Evolutionary conservation across 2,888 invertebrate genomes (phyloP), one percentile per base, ranked within the genome.

Genomic region (Apamea crenata): DNA sequence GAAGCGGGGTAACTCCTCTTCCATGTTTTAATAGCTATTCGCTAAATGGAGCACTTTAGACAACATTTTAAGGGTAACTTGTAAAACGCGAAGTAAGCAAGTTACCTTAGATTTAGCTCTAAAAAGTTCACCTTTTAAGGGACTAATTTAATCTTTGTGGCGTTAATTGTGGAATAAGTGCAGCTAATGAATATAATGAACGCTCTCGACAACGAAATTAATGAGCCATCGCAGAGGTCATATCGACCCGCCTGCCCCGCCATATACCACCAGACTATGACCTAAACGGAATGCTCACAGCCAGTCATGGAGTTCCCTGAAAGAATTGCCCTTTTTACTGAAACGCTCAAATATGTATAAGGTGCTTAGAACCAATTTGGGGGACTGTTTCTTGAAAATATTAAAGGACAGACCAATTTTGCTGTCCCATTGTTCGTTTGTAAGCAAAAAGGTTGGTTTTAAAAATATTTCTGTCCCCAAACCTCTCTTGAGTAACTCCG

Each of bases 121-220:
- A 56, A 82, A 67, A 66, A 78, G 40, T 78, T 70, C 65, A 32
- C 32, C n/a, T 74, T 78, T 80, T 65, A 66, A n/a, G 36, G 18
- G 61, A 71, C 53, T 80, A 68, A 81, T 74, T 84, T 70, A 74
- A 77, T 82, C 50, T 79, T 77, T 63, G 77, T 32, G 18, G 73
- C 44, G 40, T 74, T 67, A 73, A 78, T 81, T 84, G 25, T 72
- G 47, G 63, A 71, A 68, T 78, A 86, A 82, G 80, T 84, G 77
- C 71, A 82, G 77, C 83, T 92, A 90, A 91, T 90, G 87, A 91
- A 88, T 90, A 89, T 92, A 92, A 92, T 92, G 87, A 91, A 91
- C 86, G 87, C 83, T 87, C 81, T 76, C 85, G 79, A 78, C 80
- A 65, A 84, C 76, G 81, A 76, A 81, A 78, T 81, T 92, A 92